phyloP scores from a whole-genome alignment of 2,797 vertebrate species.

The Lophotriccus pileatus region DNA sequence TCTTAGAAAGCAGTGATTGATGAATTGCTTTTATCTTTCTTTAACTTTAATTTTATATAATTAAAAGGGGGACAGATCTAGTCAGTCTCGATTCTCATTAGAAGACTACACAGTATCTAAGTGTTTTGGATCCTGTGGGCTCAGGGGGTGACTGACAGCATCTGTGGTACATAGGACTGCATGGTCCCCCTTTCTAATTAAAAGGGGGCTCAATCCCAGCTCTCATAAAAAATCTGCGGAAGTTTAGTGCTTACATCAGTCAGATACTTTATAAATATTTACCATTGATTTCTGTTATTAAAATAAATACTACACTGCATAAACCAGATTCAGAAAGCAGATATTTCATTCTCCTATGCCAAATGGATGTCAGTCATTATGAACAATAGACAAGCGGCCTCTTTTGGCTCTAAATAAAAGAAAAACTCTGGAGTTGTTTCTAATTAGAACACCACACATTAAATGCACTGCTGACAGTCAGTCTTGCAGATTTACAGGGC shows the following conservation, averaged over 20 bases:
- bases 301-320: not conserved
- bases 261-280: constrained; percentile 3
- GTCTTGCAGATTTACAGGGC: constrained; percentile 1
- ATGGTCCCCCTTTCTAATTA: not conserved
- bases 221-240: not conserved
- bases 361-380: not conserved
- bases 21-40: not conserved
- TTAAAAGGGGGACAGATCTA: not conserved
- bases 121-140: not conserved
- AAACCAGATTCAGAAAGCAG: not conserved
- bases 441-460: constrained; percentile 9
- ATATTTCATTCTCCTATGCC: not conserved
- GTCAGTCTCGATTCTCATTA: not conserved
- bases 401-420: constrained; percentile 54
- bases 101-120: not conserved
- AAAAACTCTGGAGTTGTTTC: constrained; percentile 1
- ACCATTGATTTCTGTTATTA: not conserved
- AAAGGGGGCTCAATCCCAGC: not conserved
- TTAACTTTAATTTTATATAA: not conserved
- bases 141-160: not conserved
- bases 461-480: not conserved
- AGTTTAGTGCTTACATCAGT: not conserved
- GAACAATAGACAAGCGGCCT: not conserved
- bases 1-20: not conserved
- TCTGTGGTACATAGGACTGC: not conserved